These are phyloP conservation scores for Conchocele bisecta DNA, from an alignment of 2,888 invertebrate species.

Conservation along the genomic window DNA sequence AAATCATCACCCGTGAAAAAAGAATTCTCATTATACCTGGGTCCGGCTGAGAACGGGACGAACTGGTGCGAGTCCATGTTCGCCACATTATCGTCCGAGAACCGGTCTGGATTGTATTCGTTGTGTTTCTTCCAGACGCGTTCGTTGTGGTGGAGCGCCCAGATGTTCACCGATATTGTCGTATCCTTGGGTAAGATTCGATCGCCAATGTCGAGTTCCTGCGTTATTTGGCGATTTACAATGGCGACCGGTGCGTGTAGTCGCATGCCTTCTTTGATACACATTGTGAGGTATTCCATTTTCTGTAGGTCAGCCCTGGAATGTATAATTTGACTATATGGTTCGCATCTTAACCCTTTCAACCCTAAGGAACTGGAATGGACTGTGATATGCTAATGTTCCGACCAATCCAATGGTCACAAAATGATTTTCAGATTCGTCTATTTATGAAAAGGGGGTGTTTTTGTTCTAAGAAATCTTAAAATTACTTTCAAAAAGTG, in stretches of 20 bases:
- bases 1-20: too few species aligned
- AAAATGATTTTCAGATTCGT: too few species aligned
- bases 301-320: constrained; percentile 73
- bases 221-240: not conserved
- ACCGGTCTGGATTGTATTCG: not conserved
- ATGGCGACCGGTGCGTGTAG: constrained; percentile 59
- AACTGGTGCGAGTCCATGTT: not conserved
- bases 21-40: too few species aligned
- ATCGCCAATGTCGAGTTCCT: not conserved
- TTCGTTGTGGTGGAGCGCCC: not conserved
- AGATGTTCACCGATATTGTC: not conserved
- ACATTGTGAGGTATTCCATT: constrained; percentile 75
- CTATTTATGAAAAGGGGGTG: too few species aligned
- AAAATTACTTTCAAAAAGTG: too few species aligned
- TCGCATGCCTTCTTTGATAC: constrained; percentile 77
- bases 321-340: too few species aligned
- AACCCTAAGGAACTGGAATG: too few species aligned
- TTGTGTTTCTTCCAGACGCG: not conserved
- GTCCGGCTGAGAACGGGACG: not conserved
- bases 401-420: too few species aligned
- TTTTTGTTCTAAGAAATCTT: too few species aligned
- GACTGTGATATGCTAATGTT: too few species aligned
- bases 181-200: not conserved
- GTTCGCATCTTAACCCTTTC: too few species aligned
- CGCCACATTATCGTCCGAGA: not conserved